phyloP scores from a whole-genome alignment of 2,113 vertebrate genomes.

The Dromiciops gliroides region DNA sequence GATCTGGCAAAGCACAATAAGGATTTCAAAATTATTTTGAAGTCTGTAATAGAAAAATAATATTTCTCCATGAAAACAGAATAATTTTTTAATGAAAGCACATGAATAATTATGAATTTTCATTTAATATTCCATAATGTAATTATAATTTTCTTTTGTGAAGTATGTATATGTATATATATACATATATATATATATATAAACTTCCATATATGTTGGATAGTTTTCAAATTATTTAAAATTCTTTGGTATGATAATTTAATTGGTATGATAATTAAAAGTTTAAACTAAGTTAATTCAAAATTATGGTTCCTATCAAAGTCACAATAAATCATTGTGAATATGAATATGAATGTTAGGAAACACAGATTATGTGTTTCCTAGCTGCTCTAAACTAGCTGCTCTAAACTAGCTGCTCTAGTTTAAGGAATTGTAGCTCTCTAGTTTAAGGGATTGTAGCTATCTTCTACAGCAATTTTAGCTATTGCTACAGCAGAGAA shows the following conservation, averaged over 20 bases:
- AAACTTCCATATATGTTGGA: too few species aligned
- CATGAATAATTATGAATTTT: too few species aligned
- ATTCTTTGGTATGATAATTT: neutral
- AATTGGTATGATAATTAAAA: neutral
- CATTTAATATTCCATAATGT: neutral
- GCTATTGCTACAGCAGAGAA: constrained; percentile 13
- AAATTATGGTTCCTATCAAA: constrained; percentile 28
- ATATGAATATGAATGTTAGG: neutral
- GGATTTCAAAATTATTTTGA: neutral
- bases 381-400: too few species aligned
- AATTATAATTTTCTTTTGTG: neutral
- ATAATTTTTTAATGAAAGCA: neutral
- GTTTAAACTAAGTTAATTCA: neutral
- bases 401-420: neutral
- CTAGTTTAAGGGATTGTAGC: neutral
- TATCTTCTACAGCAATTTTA: too few species aligned
- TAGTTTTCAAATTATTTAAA: neutral
- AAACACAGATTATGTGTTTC: neutral
- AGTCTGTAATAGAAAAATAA: neutral
- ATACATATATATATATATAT: too few species aligned
- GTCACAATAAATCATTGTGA: neutral
- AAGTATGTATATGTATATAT: neutral
- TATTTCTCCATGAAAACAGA: neutral
- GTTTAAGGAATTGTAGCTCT: neutral
- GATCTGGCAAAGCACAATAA: neutral